A percentile compares a stretch with the other conserved stretches of the same genome.
phyloP scores from a whole-genome alignment of 2,888 invertebrate genomes.

The Hypselothyrea guttata region DNA sequence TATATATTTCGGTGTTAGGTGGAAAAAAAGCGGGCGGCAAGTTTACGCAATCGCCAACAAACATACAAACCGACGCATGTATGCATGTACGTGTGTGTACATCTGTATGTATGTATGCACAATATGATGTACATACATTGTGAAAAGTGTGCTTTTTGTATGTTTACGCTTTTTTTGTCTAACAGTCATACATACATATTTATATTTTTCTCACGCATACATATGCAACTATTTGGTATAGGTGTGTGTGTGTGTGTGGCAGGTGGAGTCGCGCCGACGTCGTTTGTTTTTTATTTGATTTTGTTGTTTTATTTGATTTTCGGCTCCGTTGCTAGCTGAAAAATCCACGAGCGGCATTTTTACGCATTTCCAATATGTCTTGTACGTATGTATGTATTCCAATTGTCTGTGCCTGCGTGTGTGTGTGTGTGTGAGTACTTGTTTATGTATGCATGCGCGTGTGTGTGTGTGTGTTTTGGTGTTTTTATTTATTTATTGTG shows the following conservation, averaged over 20 bases:
- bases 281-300: conserved; percentile 55
- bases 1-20: conserved; percentile 73
- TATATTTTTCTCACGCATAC: conserved; percentile 5
- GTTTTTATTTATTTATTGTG: conserved; percentile 76
- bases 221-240: conserved; percentile 18
- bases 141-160: conserved; percentile 76
- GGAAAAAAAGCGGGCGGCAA: conserved; percentile 75
- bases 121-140: conserved; percentile 47
- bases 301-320: conserved; percentile 23
- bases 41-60: conserved; percentile 74
- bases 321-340: conserved; percentile 67
- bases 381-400: conserved; percentile 25
- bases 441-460: conserved; percentile 36
- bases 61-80: conserved; percentile 38
- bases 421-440: conserved; percentile 29
- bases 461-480: conserved; percentile 60
- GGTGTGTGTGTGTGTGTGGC: no score
- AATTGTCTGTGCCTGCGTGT: conserved; percentile 12
- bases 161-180: conserved; percentile 63
- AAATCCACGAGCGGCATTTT: conserved; percentile 79
- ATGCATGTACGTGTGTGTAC: conserved; percentile 13
- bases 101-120: conserved; percentile 10
- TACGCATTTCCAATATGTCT: conserved; percentile 73
- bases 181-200: conserved; percentile 31
- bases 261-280: conserved; percentile 72